Evolutionary conservation across 1,140 invertebrate species (phyloP).

Genomic region (Ylistrum balloti): DNA sequence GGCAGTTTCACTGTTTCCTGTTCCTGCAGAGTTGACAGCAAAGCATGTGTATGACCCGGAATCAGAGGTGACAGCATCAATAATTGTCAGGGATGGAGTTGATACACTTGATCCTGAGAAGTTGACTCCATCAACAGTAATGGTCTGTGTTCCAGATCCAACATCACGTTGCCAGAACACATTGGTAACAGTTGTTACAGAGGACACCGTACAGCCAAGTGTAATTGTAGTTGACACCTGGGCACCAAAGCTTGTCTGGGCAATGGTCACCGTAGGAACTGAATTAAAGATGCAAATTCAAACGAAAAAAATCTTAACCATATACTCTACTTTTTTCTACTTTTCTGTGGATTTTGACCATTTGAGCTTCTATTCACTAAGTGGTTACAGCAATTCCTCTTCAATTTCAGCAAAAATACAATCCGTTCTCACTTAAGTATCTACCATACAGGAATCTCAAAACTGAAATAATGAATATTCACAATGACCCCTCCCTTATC

Average conservation of each 20-base stretch:
- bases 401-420: too few species aligned
- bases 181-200: background rate
- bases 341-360: too few species aligned
- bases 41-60: conserved; percentile 9
- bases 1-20: conserved; percentile 41
- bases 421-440: too few species aligned
- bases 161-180: background rate
- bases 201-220: background rate
- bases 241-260: conserved; percentile 5
- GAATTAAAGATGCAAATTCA: background rate
- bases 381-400: too few species aligned
- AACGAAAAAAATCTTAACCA: background rate
- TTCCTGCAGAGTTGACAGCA: conserved; percentile 41
- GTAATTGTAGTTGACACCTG: background rate
- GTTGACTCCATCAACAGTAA: background rate
- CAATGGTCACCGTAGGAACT: background rate
- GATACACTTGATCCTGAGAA: background rate
- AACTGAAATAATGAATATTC: too few species aligned
- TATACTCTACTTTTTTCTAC: too few species aligned
- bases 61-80: background rate
- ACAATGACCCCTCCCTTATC: too few species aligned
- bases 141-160: background rate
- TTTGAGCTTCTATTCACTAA: too few species aligned
- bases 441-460: too few species aligned
- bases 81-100: background rate